Base-by-base conservation (phyloP, 2,888 invertebrate species). In the Drosophila emarginata region DNA sequence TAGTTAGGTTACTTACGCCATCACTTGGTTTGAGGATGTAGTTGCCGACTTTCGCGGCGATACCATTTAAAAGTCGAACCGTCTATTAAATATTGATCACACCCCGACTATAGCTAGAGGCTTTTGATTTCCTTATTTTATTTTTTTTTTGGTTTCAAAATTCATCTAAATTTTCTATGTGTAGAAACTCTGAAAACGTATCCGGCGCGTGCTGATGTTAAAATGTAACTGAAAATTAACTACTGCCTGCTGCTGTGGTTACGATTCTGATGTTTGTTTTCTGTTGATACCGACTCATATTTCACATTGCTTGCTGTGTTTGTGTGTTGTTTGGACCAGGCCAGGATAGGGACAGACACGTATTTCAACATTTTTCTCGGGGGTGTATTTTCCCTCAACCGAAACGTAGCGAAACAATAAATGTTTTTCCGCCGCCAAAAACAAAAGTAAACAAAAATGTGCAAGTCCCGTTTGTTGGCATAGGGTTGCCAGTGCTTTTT, bases 41-140 rank as follows among this genome's bases (percentile, higher is more conserved):
- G 93, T 93, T 93, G 93, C 93, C 52, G 83, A 69, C 66, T 86
- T 90, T 14, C 77, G 85, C 57, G 90, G 88, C 58, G 87, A 88
- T 68, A 88, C 81, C 90, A 91, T 90, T 78, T 65, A 86, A 67
- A 21, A 50, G 62, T 12, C 5, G 53, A 54, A 36, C 18, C 12
- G 32, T 32, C 32, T 9, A 18, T 18, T 45, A 14, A 45, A 21
- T 45, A 26, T 53, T 11, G 21, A 28, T 58, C 15, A 52, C 32
- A 23, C 37, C 56, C 15, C 52, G 39, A 45, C 45, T 32, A n/a
- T 32, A 6, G 51, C 54, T n/a, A 11, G 26, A 14, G 59, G 9
- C 18, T 45, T 45, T 45, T 58, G 23, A 32, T 60, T 18, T 54
- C 5, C 37, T 45, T n/a, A 51, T 52, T 39, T 59, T 45, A 45